A percentile compares a stretch with the other conserved stretches of the same genome.
These are phyloP conservation scores for Gandaritis pyraliata DNA, from an alignment of 2,888 invertebrate species.

Conservation along the genomic window DNA sequence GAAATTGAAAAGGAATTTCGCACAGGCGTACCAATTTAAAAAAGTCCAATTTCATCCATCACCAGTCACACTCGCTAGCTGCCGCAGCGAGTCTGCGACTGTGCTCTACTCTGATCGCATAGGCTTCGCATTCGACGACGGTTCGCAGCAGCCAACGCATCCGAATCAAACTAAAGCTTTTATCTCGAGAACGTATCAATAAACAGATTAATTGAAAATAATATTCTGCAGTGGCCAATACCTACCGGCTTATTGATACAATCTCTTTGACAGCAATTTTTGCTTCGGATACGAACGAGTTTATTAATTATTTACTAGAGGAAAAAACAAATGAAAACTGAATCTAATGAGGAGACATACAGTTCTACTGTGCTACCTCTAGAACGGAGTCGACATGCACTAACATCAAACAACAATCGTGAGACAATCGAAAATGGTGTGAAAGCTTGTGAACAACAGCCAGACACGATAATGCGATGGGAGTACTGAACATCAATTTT, in stretches of 20 bases:
- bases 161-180: constrained; percentile 30
- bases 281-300: constrained; percentile 13
- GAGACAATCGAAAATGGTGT: constrained; percentile 75
- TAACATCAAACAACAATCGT: constrained; percentile 44
- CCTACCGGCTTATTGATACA: constrained; percentile 20
- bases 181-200: constrained; percentile 13
- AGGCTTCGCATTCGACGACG: constrained; percentile 24
- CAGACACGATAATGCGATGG: constrained; percentile 64
- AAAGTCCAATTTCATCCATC: constrained; percentile 72
- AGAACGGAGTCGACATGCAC: constrained; percentile 54
- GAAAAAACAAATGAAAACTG: constrained; percentile 12
- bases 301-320: not conserved
- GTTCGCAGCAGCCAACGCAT: constrained; percentile 60
- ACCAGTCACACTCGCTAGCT: constrained; percentile 73
- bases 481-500: constrained; percentile 71
- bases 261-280: constrained; percentile 33
- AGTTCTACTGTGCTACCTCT: constrained; percentile 36
- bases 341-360: constrained; percentile 18
- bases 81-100: constrained; percentile 52
- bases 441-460: constrained; percentile 65
- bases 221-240: constrained; percentile 15
- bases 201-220: constrained; percentile 12
- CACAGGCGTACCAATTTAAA: constrained; percentile 46
- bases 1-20: constrained; percentile 43
- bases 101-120: constrained; percentile 41